These are phyloP conservation scores for Palythoa grandiflora DNA, from an alignment of 92 coral and sea anemone genomes.

Conservation along the genomic window DNA sequence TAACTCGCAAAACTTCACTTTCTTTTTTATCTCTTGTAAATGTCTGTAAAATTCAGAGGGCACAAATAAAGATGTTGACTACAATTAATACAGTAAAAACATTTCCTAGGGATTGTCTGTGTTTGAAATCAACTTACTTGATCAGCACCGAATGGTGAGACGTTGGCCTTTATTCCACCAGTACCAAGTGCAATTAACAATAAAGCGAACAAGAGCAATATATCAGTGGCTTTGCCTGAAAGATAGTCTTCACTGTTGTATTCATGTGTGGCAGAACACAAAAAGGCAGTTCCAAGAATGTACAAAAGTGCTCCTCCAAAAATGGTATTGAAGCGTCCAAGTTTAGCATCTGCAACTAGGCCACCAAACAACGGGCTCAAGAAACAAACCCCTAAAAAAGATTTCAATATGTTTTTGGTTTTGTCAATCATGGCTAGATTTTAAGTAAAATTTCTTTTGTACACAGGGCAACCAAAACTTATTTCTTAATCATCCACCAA, in stretches of 20 bases:
- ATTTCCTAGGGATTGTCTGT: too few relatives aligned
- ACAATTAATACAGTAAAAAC: too few relatives aligned
- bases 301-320: conserved; percentile 78
- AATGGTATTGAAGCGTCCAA: conserved; percentile 84
- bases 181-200: conserved; percentile 83
- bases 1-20: too few relatives aligned
- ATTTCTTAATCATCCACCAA: too few relatives aligned
- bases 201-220: conserved; percentile 64
- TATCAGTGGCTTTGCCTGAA: conserved; percentile 4
- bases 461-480: too few relatives aligned
- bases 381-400: conserved; percentile 78
- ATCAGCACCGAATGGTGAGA: conserved; percentile 97
- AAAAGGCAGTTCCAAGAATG: conserved; percentile 72
- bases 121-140: conserved; percentile 59
- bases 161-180: conserved; percentile 96
- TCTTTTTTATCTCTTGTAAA: too few relatives aligned
- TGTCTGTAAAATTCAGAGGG: too few relatives aligned
- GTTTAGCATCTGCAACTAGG: conserved; percentile 82
- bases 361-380: conserved; percentile 87
- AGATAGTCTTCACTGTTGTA: neutral
- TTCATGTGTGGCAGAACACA: conserved; percentile 36
- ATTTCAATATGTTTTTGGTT: neutral
- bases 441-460: too few relatives aligned
- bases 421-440: neutral
- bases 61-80: too few relatives aligned